Percentiles rank a stretch among this genome's conserved stretches.
These are phyloP conservation scores for Acholoe squamosa DNA, from an alignment of 2,888 invertebrate species.

Conservation along the genomic window DNA sequence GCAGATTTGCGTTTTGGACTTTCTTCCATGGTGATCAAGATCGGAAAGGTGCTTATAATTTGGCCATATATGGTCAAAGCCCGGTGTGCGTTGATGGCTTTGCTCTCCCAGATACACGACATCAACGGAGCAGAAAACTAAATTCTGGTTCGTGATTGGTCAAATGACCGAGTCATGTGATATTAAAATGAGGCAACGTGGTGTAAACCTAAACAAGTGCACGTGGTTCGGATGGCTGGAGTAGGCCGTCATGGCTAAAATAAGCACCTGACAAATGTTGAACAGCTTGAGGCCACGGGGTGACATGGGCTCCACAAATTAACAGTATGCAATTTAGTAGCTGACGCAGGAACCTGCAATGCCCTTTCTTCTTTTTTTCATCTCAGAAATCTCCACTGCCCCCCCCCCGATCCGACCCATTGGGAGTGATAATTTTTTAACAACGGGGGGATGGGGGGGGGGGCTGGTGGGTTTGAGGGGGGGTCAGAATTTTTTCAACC, in stretches of 20 bases:
- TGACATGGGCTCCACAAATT: too few relatives aligned
- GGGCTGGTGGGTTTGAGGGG: too few relatives aligned
- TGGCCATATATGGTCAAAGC: conserved; percentile 44
- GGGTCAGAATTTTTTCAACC: too few relatives aligned
- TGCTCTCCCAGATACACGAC: neutral
- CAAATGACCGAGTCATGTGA: neutral
- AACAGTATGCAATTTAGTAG: too few relatives aligned
- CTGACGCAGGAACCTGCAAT: too few relatives aligned
- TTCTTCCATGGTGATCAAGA: neutral
- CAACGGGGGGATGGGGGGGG: too few relatives aligned
- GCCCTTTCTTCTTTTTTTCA: too few relatives aligned
- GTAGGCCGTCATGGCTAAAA: neutral
- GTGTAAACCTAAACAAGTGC: neutral
- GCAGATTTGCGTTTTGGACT: neutral
- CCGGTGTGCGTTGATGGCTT: neutral
- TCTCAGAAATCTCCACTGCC: too few relatives aligned
- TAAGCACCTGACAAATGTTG: neutral
- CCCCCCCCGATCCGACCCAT: too few relatives aligned
- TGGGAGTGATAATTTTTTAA: too few relatives aligned
- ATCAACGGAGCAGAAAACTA: neutral
- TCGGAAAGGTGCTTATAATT: neutral
- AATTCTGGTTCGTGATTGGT: neutral
- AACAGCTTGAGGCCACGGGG: too few relatives aligned
- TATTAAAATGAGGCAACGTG: neutral
- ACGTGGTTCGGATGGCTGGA: conserved; percentile 14